Conservation (phyloP, 2,888 invertebrate genomes). For the Alloscopus bannaensis region DNA sequence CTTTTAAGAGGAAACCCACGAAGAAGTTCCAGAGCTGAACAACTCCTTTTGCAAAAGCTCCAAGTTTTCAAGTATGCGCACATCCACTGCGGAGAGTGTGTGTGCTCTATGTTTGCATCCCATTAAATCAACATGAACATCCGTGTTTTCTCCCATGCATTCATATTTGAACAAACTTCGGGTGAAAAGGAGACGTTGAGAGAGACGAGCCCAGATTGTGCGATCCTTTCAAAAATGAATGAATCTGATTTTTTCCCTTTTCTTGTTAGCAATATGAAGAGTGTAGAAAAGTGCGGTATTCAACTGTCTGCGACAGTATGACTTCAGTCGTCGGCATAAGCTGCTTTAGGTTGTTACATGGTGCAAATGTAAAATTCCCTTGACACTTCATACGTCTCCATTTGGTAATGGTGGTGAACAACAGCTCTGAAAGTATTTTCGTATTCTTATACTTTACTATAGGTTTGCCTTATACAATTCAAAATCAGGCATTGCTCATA, state of each 20-base stretch:
- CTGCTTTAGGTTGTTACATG: conserved; percentile 38
- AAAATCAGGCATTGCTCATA: too few relatives aligned
- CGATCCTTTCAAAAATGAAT: conserved; percentile 44
- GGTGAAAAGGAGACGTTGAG: not conserved
- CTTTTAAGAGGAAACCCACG: conserved; percentile 24
- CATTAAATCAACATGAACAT: conserved; percentile 57
- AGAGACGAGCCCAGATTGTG: not conserved
- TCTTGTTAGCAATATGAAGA: conserved; percentile 11
- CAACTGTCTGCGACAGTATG: conserved; percentile 31
- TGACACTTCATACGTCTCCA: conserved; percentile 1
- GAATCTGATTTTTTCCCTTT: conserved; percentile 26
- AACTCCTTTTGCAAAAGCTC: too few relatives aligned
- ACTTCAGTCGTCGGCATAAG: conserved; percentile 21
- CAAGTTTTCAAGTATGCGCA: too few relatives aligned
- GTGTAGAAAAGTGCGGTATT: conserved; percentile 25
- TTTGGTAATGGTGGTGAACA: conserved; percentile 13
- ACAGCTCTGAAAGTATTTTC: too few relatives aligned
- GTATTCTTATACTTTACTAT: too few relatives aligned
- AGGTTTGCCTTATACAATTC: too few relatives aligned
- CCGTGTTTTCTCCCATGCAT: conserved; percentile 56
- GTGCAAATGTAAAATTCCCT: conserved; percentile 1
- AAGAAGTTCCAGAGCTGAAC: conserved; percentile 2
- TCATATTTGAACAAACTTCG: conserved; percentile 30
- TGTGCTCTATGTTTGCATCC: conserved; percentile 11
- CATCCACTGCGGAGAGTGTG: conserved; percentile 9